phyloP scores from a whole-genome alignment of 2,797 vertebrate species.

The Pelochelys cantorii region DNA sequence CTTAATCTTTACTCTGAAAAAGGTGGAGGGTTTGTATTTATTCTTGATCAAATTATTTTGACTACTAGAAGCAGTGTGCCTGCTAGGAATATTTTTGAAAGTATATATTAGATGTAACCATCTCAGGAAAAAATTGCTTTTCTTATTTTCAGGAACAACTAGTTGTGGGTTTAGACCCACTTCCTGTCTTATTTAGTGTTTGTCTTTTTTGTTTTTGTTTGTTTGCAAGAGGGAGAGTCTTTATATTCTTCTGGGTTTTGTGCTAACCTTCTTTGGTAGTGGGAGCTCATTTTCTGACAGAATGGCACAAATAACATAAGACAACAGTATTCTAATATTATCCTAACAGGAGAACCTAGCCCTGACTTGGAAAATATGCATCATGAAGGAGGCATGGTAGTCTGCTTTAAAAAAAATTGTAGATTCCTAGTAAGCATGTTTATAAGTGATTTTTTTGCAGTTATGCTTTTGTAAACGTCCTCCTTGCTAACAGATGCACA shows the following conservation, averaged over 20 bases:
- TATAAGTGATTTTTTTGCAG: neutral
- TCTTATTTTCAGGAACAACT: neutral
- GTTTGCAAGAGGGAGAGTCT: neutral
- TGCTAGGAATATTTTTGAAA: neutral
- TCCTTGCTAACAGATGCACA: neutral
- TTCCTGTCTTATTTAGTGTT: neutral
- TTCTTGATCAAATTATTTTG: neutral
- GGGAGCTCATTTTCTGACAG: neutral
- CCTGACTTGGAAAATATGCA: neutral
- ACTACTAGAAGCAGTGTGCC: neutral
- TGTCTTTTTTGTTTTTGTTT: neutral
- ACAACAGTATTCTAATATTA: neutral
- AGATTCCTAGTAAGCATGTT: neutral
- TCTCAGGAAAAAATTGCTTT: neutral
- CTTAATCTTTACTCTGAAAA: neutral
- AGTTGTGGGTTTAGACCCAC: neutral
- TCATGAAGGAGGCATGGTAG: neutral
- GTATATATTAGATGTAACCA: neutral
- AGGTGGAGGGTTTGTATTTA: neutral
- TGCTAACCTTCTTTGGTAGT: neutral
- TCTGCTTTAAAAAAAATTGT: neutral
- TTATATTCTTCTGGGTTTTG: neutral
- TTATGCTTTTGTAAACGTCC: neutral
- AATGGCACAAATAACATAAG: neutral
- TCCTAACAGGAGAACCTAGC: neutral